phyloP scores from a whole-genome alignment of 2,888 invertebrate species.

The Meteorus cinctellus region DNA sequence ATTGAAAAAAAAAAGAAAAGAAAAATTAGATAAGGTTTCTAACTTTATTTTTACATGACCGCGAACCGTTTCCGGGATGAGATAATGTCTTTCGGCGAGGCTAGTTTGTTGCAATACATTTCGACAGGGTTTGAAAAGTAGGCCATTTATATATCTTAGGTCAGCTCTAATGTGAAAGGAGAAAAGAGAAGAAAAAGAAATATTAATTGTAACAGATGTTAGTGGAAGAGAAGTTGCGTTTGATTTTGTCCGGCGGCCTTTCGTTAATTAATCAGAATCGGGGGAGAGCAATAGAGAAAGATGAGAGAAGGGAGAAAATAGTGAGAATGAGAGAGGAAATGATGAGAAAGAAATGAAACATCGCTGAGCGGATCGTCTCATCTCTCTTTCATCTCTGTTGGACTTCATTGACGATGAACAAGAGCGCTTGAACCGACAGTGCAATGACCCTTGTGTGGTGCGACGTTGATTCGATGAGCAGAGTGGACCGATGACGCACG shows the following conservation, averaged over 20 bases:
- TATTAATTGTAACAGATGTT: constrained; percentile 29
- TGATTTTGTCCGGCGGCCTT: constrained; percentile 47
- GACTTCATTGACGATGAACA: constrained; percentile 63
- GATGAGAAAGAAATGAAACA: background rate
- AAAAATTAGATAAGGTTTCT: constrained; percentile 16
- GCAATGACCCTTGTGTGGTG: constrained; percentile 64
- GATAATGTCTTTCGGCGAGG: constrained; percentile 16
- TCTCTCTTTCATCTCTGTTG: constrained; percentile 25
- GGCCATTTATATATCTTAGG: constrained; percentile 32
- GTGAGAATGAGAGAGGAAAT: constrained; percentile 39
- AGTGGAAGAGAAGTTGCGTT: constrained; percentile 41
- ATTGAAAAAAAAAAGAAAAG: constrained; percentile 8
- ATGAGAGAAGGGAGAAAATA: constrained; percentile 5
- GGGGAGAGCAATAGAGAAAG: constrained; percentile 52
- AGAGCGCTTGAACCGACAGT: constrained; percentile 54
- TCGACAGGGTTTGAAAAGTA: constrained; percentile 12
- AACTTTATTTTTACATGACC: constrained; percentile 27
- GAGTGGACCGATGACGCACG: constrained; percentile 62
- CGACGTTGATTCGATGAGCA: constrained; percentile 62
- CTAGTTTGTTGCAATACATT: constrained; percentile 11
- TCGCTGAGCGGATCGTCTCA: background rate
- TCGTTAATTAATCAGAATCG: constrained; percentile 72
- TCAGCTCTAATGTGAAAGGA: background rate
- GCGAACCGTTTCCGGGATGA: constrained; percentile 33
- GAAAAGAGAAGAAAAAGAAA: constrained; percentile 19